Evolutionary conservation across 2,797 vertebrate species (phyloP).

Genomic region (Rhynchonycteris naso): DNA sequence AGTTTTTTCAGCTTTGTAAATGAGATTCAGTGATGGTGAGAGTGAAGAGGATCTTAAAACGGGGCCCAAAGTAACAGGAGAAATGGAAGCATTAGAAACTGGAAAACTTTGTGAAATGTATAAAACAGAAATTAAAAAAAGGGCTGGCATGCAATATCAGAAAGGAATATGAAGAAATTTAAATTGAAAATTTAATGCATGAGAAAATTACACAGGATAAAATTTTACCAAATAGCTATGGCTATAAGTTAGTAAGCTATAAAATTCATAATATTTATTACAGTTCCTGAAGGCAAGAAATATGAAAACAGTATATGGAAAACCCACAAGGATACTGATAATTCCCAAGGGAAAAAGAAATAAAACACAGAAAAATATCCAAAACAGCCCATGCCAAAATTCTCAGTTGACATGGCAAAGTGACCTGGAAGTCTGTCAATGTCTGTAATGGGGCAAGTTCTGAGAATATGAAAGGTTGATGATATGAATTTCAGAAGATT

Average conservation of each 20-base stretch:
- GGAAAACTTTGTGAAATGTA: background rate
- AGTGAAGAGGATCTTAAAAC: background rate
- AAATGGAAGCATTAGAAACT: background rate
- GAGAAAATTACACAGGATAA: background rate
- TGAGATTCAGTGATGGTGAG: background rate
- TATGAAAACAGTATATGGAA: background rate
- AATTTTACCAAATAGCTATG: background rate
- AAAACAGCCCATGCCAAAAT: background rate
- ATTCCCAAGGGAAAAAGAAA: background rate
- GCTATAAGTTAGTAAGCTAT: background rate
- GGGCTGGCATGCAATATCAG: background rate
- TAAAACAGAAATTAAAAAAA: background rate
- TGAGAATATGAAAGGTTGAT: background rate
- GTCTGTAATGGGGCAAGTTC: background rate
- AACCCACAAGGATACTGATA: background rate
- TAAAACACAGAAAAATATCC: background rate
- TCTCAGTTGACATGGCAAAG: background rate
- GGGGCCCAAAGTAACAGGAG: background rate
- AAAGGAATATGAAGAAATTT: background rate
- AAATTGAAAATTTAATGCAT: background rate
- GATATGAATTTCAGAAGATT: background rate
- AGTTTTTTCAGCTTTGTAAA: background rate
- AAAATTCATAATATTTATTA: background rate
- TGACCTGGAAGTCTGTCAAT: background rate
- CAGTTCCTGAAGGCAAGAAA: slow-evolving; percentile 2